Base-by-base conservation (phyloP, 2,113 vertebrate genomes). In the Puma concolor region DNA sequence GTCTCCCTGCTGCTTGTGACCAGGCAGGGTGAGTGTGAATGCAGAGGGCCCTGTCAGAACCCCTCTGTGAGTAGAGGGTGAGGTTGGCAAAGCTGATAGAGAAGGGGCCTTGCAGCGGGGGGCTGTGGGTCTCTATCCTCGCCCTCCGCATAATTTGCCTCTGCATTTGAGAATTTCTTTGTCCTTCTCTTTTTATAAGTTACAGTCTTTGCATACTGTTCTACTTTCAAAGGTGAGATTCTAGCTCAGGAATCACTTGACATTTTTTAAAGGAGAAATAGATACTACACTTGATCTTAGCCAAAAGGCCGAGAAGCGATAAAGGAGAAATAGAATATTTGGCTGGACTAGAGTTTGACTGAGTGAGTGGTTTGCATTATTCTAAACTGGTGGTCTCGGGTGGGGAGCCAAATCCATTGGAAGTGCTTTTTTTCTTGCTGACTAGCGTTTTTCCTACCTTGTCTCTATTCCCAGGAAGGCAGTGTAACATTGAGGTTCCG, bases 1-100 rank as follows among this genome's bases (percentile, higher is more conserved):
- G 80, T 96, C 95, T 97, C 92, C 97, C 71, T 88, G 97, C 52
- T 95, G 66, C 96, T 96, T 98, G 98, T 98, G 97, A 98, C 97
- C 63, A 57, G 87, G 88, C 95, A 52, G 92, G 83, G 76, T 33
- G 72, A 79, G 41, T 67, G 16, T 64, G 88, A 96, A 80, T 96
- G 97, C 48, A 72, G 94, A 81, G 66, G 29, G 64, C 91, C 80
- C 72, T 93, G 88, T 92, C 84, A 64, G 50, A 44, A n/a, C 15
- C 7, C 77, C 66, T 44, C n/a, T 88, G 80, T 92, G 84, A 90
- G 82, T 8, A 2, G 12, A 54, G 71, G 83, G 79, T 52, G 25
- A 0, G 7, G 25, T 23, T 33, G 44, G 66, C 36, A 6, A 29
- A 5, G 15, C 84, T 63, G 31, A 5, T 1, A 19, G 63, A 50